A percentile compares a stretch with the other conserved stretches of the same genome.
Conservation (phyloP, 2,113 vertebrate genomes). For the Circaetus cinerascens region DNA sequence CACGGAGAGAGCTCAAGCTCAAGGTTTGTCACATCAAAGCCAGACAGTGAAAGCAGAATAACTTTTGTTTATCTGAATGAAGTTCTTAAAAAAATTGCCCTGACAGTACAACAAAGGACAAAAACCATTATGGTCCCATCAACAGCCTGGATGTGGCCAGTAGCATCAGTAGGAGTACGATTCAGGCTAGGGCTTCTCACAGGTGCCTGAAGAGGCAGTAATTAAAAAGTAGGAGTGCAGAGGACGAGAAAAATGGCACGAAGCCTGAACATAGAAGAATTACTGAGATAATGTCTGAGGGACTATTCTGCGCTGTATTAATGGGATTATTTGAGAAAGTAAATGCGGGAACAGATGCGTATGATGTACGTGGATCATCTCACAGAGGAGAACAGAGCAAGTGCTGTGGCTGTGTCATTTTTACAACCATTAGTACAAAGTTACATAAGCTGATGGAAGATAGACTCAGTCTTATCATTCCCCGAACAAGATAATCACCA, state of each 20-base stretch:
- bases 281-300: neutral
- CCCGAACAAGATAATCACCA: neutral
- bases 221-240: neutral
- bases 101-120: neutral
- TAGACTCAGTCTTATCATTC: neutral
- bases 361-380: neutral
- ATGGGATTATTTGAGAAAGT: neutral
- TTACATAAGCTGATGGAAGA: neutral
- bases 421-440: neutral
- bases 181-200: neutral
- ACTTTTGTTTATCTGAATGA: neutral
- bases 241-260: neutral
- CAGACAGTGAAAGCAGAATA: neutral
- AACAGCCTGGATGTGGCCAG: neutral
- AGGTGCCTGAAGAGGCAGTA: neutral
- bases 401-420: neutral
- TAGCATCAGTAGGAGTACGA: neutral
- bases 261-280: neutral
- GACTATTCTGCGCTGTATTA: neutral
- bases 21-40: conserved; percentile 20
- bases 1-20: neutral
- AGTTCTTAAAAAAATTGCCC: neutral
- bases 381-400: neutral
- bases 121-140: neutral
- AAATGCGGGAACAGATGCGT: neutral